These are phyloP conservation scores for Pollenia amentaria DNA, from an alignment of 2,888 invertebrate species.

Conservation along the genomic window DNA sequence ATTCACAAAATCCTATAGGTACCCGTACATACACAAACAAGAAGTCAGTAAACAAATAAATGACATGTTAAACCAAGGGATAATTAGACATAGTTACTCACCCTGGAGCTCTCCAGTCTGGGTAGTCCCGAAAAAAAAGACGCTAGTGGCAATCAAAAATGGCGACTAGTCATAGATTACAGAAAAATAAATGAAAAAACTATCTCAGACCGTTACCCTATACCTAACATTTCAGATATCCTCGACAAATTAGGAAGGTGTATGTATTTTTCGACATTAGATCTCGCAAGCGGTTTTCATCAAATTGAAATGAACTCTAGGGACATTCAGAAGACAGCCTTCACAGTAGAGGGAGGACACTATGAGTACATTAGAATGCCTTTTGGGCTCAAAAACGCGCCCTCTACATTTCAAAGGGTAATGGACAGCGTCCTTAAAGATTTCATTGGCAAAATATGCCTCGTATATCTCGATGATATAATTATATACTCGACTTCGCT, in stretches of 20 bases:
- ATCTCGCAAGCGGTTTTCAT: constrained; percentile 32
- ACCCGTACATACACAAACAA: constrained; percentile 29
- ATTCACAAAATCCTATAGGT: constrained; percentile 48
- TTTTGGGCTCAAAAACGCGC: too few relatives aligned
- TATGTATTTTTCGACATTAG: constrained; percentile 41
- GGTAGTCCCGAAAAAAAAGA: too few relatives aligned
- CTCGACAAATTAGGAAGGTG: constrained; percentile 24
- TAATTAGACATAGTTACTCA: too few relatives aligned
- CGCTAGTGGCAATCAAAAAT: too few relatives aligned
- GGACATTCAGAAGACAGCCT: constrained; percentile 32
- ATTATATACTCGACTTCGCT: constrained; percentile 15
- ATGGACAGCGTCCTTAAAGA: constrained; percentile 27
- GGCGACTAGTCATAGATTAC: too few relatives aligned
- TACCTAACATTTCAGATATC: too few relatives aligned
- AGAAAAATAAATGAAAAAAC: constrained; percentile 44
- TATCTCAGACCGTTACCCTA: constrained; percentile 28
- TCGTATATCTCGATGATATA: constrained; percentile 20
- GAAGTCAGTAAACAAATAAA: constrained; percentile 36
- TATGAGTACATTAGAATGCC: constrained; percentile 26
- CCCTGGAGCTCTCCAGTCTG: too few relatives aligned
- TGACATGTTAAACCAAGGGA: constrained; percentile 26
- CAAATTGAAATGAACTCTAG: constrained; percentile 29
- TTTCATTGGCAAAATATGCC: neutral
- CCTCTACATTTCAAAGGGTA: constrained; percentile 35
- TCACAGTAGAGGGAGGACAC: constrained; percentile 34